Evolutionary conservation across 2,888 invertebrate species (phyloP), one percentile per base, ranked within the genome.

Genomic region (Scaptomyza flava): DNA sequence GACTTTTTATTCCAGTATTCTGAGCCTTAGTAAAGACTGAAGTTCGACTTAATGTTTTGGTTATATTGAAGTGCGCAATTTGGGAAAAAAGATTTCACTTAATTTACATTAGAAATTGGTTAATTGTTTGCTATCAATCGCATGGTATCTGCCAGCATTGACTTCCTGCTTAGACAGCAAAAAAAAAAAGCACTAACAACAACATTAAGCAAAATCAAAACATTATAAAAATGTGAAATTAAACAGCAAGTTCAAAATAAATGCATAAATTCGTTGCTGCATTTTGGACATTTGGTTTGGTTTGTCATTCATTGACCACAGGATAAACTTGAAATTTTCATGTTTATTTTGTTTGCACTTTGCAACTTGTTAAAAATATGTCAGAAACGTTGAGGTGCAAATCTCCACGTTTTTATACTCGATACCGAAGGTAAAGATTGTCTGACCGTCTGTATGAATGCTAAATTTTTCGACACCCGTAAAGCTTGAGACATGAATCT

Each of bases 261-360:
- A 64, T 72, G 68, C 66, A 63, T 70, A 67, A 52, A 75, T 79
- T 72, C 77, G 77, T 51, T 36, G n/a, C 23, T 33, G 63, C 38
- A 38, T 53, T 63, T 64, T 51, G 17, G 20, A 9, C 20, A 77
- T n/a, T 7, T 27, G 47, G 4, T 64, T 59, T 66, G 41, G 43
- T 46, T 72, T 64, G 56, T 31, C 67, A 20, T 34, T 48, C 45
- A 53, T 42, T 50, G 34, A 48, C 23, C 41, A 47, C 77, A 76
- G 76, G 77, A 85, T 23, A 74, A 85, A 82, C 77, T 85, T 85
- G 81, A 82, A 82, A 81, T 68, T 72, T 64, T 57, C 56, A 42
- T 65, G 83, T 76, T 23, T 23, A 4, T 23, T 23, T 23, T 23
- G 1, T 80, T 80, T 80, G 38, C 63, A 23, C 46, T 48, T 42